Base-by-base conservation (phyloP, 2,797 vertebrate genomes). In the Enteromius thamalakanensis region DNA sequence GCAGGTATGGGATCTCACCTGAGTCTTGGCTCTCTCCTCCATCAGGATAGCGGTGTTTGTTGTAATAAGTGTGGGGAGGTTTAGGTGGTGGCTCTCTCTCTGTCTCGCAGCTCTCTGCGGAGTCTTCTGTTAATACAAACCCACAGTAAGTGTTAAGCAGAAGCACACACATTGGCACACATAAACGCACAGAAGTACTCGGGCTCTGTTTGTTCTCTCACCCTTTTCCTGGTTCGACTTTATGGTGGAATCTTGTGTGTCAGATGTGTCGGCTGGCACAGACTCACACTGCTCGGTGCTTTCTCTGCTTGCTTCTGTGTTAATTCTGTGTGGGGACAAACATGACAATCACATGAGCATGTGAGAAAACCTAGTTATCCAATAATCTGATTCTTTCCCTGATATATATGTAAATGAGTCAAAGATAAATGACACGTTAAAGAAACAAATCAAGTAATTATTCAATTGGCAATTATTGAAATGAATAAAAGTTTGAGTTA, bases 1-100 rank as follows among this genome's bases (percentile, higher is more conserved):
- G 49, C n/a, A 37, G 51, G 55, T 34, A 51, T 37, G 29, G 4
- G 42, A 60, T 34, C 70, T 89, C 82, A 93, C 92, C 92, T 82
- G 86, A 3, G 40, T 53, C 17, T 8, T 1, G 14, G 67, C 5
- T 69, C 86, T 89, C 91, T n/a, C 83, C 88, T 10, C 86, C 85
- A 0, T 82, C 83, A 0, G 89, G 90, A 86, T 93, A 94, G 47
- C 34, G 81, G 85, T 94, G 92, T 29, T 21, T 86, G 90, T 92
- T 84, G 88, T 93, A 93, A 86, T 94, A 94, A 0, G 91, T 93
- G 90, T 94, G 93, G 3, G 93, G 94, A 9, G 94, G 93, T 85
- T 95, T 95, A 12, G 93, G 92, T 2, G 93, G 94, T 21, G 91
- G 90, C 0, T 79, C 87, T 2, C 68, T 82, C 77, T 90, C 89